Percentiles rank a stretch among this genome's conserved stretches.
Evolutionary conservation across 2,888 invertebrate genomes (phyloP).

Genomic region (Sinodicranocentrus sp.): DNA sequence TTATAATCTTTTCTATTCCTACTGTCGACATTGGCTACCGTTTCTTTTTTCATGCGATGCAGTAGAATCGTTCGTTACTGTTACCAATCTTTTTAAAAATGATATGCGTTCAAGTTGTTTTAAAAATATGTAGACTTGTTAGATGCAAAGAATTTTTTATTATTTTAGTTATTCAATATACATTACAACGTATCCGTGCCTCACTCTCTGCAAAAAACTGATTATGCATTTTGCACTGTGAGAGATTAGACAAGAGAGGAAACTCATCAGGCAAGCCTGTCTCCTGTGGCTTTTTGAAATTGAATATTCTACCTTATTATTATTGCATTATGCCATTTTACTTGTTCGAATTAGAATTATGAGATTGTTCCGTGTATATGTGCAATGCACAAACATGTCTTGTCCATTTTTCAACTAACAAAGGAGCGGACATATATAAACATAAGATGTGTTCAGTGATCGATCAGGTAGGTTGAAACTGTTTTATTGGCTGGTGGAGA

Average conservation of each 20-base stretch:
- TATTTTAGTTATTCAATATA: neutral
- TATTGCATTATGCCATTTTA: neutral
- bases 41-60: neutral
- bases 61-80: neutral
- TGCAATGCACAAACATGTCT: neutral
- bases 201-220: no score
- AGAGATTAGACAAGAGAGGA: slow-evolving; percentile 8
- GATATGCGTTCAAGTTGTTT: neutral
- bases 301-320: neutral
- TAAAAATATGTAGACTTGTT: neutral
- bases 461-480: no score
- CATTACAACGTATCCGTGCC: slow-evolving; percentile 4
- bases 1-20: neutral
- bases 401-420: neutral
- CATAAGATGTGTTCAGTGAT: no score
- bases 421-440: no score
- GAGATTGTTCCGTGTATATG: slow-evolving; percentile 4
- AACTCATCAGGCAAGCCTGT: slow-evolving; percentile 22
- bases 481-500: no score
- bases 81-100: neutral
- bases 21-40: no score
- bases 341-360: slow-evolving; percentile 1
- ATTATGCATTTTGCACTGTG: neutral
- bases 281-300: slow-evolving; percentile 55
- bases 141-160: no score